Base-by-base conservation (phyloP, 2,113 vertebrate species). In the Catagonus wagneri region DNA sequence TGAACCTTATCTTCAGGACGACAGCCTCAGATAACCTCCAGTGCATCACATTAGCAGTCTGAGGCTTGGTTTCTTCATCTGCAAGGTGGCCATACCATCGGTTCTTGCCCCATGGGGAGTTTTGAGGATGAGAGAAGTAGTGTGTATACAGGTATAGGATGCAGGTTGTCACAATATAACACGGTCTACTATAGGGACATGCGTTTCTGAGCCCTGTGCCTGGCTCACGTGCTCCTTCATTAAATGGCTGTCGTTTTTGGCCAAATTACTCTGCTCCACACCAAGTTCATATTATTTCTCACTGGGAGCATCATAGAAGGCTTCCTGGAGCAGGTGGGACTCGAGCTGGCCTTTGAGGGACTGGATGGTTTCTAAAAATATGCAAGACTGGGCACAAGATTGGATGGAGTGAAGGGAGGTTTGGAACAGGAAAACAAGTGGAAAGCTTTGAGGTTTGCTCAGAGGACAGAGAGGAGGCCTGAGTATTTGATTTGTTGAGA, bases 41-140 rank as follows among this genome's bases (percentile, higher is more conserved):
- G 36, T 15, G 7, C 2, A 7, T 44, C 0, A 0, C 1, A 17
- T 39, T 7, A 32, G 54, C 29, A 52, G 61, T 4, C 78, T 52
- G 36, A 88, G 50, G 50, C 52, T 29, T 54, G 58, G 17, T 39
- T 94, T 75, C 79, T n/a, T 10, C 25, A 17, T 69, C 71, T 50
- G 27, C 16, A 66, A 71, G 83, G 74, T n/a, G 63, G 32, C 36
- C 1, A 2, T 15, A 19, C 8, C 44, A 16, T 32, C 13, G 6
- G 7, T 32, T 60, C 27, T 27, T 71, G 39, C 52, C 66, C 32
- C 44, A 15, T 2, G 65, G 29, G 61, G 54, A 81, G 13, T 23
- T 52, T 71, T 25, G 54, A 29, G 34, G 13, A 34, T 76, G 20
- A 56, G 15, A 0, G 52, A 84, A 20, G 60, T 19, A 19, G 54